phyloP scores from a whole-genome alignment of 2,888 invertebrate species.

The Xestia ashworthii region DNA sequence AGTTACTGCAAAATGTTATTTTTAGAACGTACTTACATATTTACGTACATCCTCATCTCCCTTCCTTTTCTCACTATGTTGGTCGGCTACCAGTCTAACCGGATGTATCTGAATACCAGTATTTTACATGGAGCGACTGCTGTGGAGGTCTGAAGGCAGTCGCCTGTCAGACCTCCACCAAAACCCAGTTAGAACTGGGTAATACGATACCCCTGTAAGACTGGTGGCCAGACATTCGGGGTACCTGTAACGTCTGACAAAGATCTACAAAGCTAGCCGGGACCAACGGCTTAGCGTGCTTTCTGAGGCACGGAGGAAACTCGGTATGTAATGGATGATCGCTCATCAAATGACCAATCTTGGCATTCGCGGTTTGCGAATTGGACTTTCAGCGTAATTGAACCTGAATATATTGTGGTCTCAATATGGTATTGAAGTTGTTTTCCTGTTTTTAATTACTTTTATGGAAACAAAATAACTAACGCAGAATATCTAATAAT shows the following conservation, averaged over 20 bases:
- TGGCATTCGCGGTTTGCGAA: no score
- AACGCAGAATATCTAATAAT: constrained; percentile 30
- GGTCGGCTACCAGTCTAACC: neutral
- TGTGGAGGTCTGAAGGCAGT: neutral
- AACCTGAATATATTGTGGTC: neutral
- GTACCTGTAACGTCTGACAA: no score
- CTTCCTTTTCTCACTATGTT: neutral
- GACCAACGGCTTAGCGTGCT: no score
- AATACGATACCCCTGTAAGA: neutral
- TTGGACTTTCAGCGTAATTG: neutral
- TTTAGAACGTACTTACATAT: constrained; percentile 22
- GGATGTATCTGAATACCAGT: neutral
- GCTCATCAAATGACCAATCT: no score
- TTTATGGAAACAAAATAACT: neutral
- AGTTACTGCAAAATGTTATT: constrained; percentile 27
- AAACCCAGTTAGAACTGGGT: neutral
- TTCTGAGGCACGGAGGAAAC: no score
- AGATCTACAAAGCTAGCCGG: no score
- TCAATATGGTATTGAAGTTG: neutral
- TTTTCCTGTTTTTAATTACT: neutral
- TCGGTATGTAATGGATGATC: no score
- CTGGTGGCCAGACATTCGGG: no score
- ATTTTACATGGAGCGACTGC: neutral
- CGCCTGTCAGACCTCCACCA: neutral
- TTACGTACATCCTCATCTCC: neutral